Conservation (phyloP, 2,113 vertebrate genomes). For the Trematocara marginatum region DNA sequence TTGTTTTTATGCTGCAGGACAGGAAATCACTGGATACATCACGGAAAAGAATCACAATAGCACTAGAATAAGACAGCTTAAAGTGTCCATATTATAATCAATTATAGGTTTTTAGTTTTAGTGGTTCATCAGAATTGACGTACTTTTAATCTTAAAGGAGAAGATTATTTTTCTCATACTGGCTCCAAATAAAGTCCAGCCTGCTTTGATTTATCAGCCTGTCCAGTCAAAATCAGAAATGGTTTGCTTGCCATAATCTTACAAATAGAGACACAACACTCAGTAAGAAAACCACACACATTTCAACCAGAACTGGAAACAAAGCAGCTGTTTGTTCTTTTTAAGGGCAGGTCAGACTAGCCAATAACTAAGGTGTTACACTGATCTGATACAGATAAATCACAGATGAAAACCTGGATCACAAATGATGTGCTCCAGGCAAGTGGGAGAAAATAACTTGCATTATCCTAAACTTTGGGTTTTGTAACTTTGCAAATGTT, state of each 20-base stretch:
- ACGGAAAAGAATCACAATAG: not conserved
- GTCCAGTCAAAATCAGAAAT: not conserved
- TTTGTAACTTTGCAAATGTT: not conserved
- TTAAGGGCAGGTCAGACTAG: not conserved
- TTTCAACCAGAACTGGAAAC: not conserved
- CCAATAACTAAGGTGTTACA: not conserved
- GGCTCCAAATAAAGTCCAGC: not conserved
- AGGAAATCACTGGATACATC: not conserved
- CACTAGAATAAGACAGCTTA: not conserved
- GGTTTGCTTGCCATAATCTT: not conserved
- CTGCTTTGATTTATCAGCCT: not conserved
- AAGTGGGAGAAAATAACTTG: not conserved
- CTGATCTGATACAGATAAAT: not conserved
- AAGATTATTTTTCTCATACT: not conserved
- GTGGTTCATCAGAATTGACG: not conserved
- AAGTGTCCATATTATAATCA: not conserved
- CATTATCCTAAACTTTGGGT: not conserved
- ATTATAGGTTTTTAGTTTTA: not conserved
- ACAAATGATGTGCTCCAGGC: not conserved
- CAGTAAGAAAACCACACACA: not conserved
- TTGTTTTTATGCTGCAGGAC: not conserved
- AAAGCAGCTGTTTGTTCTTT: not conserved
- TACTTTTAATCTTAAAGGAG: not conserved
- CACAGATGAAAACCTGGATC: not conserved
- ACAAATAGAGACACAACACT: not conserved